Base-by-base conservation (phyloP, 2,888 invertebrate species). In the Synergus itoensis region DNA sequence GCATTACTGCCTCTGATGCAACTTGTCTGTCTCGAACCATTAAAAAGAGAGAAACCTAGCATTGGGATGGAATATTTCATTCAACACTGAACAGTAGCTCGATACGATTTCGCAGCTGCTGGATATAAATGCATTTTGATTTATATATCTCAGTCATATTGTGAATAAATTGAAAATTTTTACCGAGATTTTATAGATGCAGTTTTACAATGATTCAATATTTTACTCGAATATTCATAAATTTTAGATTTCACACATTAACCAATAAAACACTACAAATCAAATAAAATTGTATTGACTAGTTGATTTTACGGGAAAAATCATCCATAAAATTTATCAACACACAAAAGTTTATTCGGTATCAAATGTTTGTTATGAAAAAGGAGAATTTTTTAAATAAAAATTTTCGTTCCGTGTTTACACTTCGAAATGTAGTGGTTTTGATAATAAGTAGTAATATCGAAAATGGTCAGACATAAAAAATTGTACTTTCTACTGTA, bases 1-100 rank as follows among this genome's bases (percentile, higher is more conserved):
- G 77, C 67, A 80, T 80, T 80, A 80, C 76, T 76, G 80, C 53
- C 80, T 67, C 65, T 75, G 80, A 73, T 78, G 78, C 78, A 80
- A 64, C 45, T 18, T 65, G 43, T 36, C 63, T 76, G 40, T 41
- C 77, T 41, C 21, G 7, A 48, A 64, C 36, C 57, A 57, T 53
- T n/a, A 40, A 73, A 53, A 73, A 73, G n/a, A 73, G 53, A 36
- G 28, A 73, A 73, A 73, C 53, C 40, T 8, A 40, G 28, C 53
- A 40, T 73, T 73, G 73, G 53, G 9, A 28, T 73, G 53, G n/a
- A 73, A 48, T 73, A 73, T 48, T 73, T n/a, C 36, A 36, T 53
- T 53, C 36, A 53, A 73, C n/a, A 11, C 28, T 36, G 28, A 67
- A 69, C 28, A 48, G 67, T 36, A 53, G 48, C 53, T 40, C 53